Evolutionary conservation across 2,113 vertebrate genomes (phyloP).

Genomic region (Dipodomys spectabilis): DNA sequence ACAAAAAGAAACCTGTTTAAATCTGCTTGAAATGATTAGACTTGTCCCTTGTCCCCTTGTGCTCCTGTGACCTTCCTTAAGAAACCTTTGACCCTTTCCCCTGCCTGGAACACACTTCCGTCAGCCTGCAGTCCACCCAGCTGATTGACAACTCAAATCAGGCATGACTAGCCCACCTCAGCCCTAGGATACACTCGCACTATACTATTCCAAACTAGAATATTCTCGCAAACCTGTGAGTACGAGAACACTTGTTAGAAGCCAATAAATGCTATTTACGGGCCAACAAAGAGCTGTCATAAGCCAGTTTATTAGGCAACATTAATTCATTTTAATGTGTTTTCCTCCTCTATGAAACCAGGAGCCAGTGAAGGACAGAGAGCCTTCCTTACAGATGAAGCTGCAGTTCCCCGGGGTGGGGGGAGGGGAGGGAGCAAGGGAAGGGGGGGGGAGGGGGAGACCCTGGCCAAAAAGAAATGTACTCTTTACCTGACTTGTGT

Average conservation of each 20-base stretch:
- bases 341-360: background rate
- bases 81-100: too few relatives aligned
- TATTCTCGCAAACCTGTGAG: background rate
- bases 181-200: background rate
- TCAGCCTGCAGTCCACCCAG: too few relatives aligned
- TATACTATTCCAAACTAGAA: background rate
- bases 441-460: too few relatives aligned
- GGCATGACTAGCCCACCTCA: background rate
- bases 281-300: background rate
- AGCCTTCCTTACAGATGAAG: background rate
- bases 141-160: background rate
- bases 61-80: too few relatives aligned
- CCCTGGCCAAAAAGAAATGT: too few relatives aligned
- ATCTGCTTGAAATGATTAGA: too few relatives aligned
- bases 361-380: background rate
- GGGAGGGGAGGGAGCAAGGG: too few relatives aligned
- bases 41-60: too few relatives aligned
- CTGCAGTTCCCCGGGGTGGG: too few relatives aligned
- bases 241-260: background rate
- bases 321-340: background rate
- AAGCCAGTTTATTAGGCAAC: background rate
- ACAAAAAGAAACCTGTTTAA: too few relatives aligned
- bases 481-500: too few relatives aligned
- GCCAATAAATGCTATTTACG: background rate
- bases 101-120: too few relatives aligned